phyloP scores from a whole-genome alignment of 2,797 vertebrate species.

The Pagetopsis macropterus region DNA sequence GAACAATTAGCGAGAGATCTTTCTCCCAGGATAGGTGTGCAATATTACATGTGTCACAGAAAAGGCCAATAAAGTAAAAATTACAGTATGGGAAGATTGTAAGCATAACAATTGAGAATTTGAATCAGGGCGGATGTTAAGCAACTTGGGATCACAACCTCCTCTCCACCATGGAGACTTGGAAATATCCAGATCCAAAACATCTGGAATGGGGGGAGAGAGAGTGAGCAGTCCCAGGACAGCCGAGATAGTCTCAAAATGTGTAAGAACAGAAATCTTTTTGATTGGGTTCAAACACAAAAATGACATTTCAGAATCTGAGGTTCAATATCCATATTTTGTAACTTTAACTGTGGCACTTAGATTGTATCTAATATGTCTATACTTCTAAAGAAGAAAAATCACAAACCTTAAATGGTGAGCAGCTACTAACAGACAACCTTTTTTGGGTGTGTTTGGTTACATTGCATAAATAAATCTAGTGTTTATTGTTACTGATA shows the following conservation, averaged over 20 bases:
- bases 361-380: not conserved
- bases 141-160: not conserved
- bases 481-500: not conserved
- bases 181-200: conserved; percentile 1
- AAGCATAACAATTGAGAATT: not conserved
- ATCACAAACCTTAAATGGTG: not conserved
- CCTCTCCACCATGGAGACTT: not conserved
- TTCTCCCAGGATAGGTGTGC: not conserved
- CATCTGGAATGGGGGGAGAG: not conserved
- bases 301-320: not conserved
- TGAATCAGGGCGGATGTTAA: not conserved
- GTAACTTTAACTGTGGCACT: not conserved
- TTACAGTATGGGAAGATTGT: not conserved
- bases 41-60: not conserved
- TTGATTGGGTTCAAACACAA: not conserved
- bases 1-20: not conserved
- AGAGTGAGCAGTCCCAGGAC: not conserved
- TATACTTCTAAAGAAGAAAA: not conserved
- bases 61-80: not conserved
- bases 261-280: not conserved
- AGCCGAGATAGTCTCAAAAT: not conserved
- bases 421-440: not conserved
- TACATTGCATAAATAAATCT: not conserved
- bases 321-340: not conserved
- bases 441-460: not conserved